These are phyloP conservation scores for Hoplodrina blanda DNA, from an alignment of 2,888 invertebrate genomes.

Conservation along the genomic window DNA sequence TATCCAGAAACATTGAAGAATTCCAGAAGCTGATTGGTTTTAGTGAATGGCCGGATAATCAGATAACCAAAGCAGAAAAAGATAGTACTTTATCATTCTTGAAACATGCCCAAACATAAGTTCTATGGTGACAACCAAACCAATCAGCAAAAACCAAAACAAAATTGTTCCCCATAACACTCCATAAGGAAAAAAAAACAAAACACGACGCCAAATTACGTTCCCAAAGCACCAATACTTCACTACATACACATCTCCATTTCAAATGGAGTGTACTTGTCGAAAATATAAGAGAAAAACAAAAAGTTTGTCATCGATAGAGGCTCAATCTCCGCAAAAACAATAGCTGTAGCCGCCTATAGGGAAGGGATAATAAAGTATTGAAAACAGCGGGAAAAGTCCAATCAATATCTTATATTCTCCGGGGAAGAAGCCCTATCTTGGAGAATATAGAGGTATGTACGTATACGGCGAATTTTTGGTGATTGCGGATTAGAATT, in stretches of 20 bases:
- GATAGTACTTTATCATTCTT: too few relatives aligned
- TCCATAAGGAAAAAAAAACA: slow-evolving; percentile 21
- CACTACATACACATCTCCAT: slow-evolving; percentile 43
- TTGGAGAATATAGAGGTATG: slow-evolving; percentile 32
- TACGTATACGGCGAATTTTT: slow-evolving; percentile 28
- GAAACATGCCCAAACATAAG: too few relatives aligned
- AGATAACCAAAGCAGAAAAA: too few relatives aligned
- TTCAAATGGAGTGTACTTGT: slow-evolving; percentile 55
- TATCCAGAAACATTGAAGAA: too few relatives aligned
- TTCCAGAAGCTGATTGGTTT: too few relatives aligned
- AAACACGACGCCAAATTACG: slow-evolving; percentile 19
- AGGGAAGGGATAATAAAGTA: slow-evolving; percentile 80
- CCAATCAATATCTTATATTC: slow-evolving; percentile 82
- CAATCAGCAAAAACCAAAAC: slow-evolving; percentile 12
- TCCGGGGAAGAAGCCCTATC: slow-evolving; percentile 66
- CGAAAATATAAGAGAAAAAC: slow-evolving; percentile 54
- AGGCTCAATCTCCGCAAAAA: slow-evolving; percentile 72
- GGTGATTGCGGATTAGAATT: slow-evolving; percentile 33
- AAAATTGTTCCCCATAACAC: slow-evolving; percentile 9
- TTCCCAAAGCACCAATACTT: slow-evolving; percentile 47
- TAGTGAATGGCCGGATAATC: too few relatives aligned
- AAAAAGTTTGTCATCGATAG: slow-evolving; percentile 66
- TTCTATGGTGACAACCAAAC: background rate
- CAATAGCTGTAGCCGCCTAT: slow-evolving; percentile 69
- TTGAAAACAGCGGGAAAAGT: slow-evolving; percentile 82